Base-by-base conservation (phyloP, 2,888 invertebrate genomes). In the Agrotis ipsilon region DNA sequence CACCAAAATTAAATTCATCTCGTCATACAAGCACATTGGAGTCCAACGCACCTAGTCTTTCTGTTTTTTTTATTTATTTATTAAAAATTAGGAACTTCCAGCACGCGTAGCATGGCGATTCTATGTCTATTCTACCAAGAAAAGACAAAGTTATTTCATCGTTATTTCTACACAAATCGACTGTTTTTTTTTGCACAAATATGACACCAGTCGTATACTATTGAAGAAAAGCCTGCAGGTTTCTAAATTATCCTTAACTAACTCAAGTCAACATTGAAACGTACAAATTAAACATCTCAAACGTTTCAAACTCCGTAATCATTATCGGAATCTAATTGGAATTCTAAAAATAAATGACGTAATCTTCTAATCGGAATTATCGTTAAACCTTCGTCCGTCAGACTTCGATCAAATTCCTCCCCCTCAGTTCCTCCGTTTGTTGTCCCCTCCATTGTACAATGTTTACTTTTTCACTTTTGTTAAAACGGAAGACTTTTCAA, bases 311-410 rank as follows among this genome's bases (percentile, higher is more conserved):
- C 18, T 60, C 48, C 57, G 19, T 51, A 46, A 51, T 61, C 49
- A 52, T 52, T 58, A 48, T 18, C 14, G 32, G 3, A 52, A 61
- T 80, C 46, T 65, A 75, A 80, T 61, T 75, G 45, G 49, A 39
- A 63, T 55, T 75, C 68, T 60, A 68, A 51, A 51, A 24, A 51
- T 75, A 68, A 48, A 63, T 61, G 7, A n/a, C 43, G 19, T 24
- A 24, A 63, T 51, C 24, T 63, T 80, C 55, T 54, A 32, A 74
- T 72, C 61, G 19, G 39, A 58, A 57, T 48, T 24, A 18, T 59
- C 79, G 58, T 43, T 51, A 21, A 18, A 16, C 57, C 27, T 5
- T 72, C 48, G 70, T 46, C 21, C 16, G 11, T 11, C 4, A 57
- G 9, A 13, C 39, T 21, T 55, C 55, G 32, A 71, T 71, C 21